Evolutionary conservation across 2,888 invertebrate species (phyloP).

Genomic region (Nudaria mundana): DNA sequence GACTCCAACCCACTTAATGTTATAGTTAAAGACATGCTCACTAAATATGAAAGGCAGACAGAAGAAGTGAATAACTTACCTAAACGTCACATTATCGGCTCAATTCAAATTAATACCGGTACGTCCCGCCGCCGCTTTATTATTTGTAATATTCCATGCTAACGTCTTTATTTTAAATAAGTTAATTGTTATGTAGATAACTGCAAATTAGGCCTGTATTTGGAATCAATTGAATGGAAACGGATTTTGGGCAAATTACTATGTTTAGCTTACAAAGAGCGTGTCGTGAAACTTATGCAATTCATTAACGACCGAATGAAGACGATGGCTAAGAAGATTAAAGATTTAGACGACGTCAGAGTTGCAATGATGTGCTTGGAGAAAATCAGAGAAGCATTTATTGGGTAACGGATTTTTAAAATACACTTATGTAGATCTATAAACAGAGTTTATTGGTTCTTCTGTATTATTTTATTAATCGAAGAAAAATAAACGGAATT

Average conservation of each 20-base stretch:
- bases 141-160: not conserved
- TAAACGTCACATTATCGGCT: constrained; percentile 85
- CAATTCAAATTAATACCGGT: constrained; percentile 89
- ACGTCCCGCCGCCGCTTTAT: too few species aligned
- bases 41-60: constrained; percentile 85
- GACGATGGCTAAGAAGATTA: constrained; percentile 84
- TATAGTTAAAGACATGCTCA: constrained; percentile 88
- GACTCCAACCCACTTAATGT: constrained; percentile 86
- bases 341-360: constrained; percentile 89
- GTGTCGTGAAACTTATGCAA: constrained; percentile 85
- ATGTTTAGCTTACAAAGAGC: constrained; percentile 85
- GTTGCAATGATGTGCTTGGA: constrained; percentile 90
- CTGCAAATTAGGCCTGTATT: constrained; percentile 83
- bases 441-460: too few species aligned
- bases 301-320: constrained; percentile 91
- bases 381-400: constrained; percentile 88
- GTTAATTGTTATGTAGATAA: constrained; percentile 74
- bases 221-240: constrained; percentile 92
- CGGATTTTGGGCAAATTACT: constrained; percentile 85
- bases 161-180: too few species aligned
- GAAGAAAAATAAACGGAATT: too few species aligned
- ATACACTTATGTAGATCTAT: too few species aligned
- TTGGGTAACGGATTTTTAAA: constrained; percentile 67
- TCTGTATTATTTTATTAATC: too few species aligned
- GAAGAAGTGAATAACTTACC: constrained; percentile 83